A percentile compares a stretch with the other conserved stretches of the same genome.
phyloP scores from a whole-genome alignment of 2,113 vertebrate species.

The Chaenogobius annularis region DNA sequence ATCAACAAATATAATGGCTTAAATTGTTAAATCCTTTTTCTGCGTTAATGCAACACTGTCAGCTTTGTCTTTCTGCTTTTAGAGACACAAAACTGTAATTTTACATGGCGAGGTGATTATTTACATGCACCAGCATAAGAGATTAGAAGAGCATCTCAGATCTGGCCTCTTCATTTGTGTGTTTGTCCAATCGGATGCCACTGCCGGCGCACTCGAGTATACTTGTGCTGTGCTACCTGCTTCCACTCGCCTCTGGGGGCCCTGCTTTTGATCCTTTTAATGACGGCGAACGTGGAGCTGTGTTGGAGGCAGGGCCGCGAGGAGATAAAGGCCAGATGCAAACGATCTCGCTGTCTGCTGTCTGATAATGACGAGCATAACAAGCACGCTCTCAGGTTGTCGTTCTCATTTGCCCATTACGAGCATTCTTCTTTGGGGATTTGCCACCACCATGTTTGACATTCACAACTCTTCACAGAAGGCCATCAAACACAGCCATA shows the following conservation, averaged over 20 bases:
- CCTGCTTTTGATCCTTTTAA: slow-evolving; percentile 54
- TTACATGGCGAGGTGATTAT: background rate
- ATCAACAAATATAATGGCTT: background rate
- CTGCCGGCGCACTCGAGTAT: slow-evolving; percentile 18
- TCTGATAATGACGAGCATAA: slow-evolving; percentile 66
- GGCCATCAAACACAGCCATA: slow-evolving; percentile 14
- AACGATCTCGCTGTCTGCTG: slow-evolving; percentile 49
- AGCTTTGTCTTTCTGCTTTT: background rate
- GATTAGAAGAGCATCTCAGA: slow-evolving; percentile 9
- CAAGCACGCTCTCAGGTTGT: slow-evolving; percentile 56
- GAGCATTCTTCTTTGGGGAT: slow-evolving; percentile 59
- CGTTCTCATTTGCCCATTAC: slow-evolving; percentile 61
- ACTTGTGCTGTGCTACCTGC: slow-evolving; percentile 36
- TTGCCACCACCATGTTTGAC: slow-evolving; percentile 55
- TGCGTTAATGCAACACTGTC: background rate
- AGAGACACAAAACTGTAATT: background rate
- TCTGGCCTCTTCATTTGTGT: slow-evolving; percentile 22
- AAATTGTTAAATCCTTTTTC: background rate
- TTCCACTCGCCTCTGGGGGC: slow-evolving; percentile 32
- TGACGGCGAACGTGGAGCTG: slow-evolving; percentile 35
- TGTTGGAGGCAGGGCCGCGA: slow-evolving; percentile 36
- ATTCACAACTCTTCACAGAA: slow-evolving; percentile 57
- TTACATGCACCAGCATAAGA: slow-evolving; percentile 1
- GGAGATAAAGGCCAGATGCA: slow-evolving; percentile 55
- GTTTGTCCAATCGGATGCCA: slow-evolving; percentile 29